A percentile compares a stretch with the other conserved stretches of the same genome.
Evolutionary conservation across 2,888 invertebrate species (phyloP).

Genomic region (Epicampocera succincta): DNA sequence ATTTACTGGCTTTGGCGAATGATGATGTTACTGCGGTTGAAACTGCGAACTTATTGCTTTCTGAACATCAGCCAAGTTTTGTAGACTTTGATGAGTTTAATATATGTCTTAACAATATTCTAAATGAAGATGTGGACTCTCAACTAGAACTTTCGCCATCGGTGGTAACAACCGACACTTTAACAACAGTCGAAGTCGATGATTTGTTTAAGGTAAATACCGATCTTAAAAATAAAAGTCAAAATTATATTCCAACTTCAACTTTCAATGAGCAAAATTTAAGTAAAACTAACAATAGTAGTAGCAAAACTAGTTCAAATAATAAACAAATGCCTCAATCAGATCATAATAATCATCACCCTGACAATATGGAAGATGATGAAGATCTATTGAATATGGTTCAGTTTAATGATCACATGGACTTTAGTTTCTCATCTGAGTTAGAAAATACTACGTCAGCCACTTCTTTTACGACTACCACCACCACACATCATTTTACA

Average conservation of each 20-base stretch:
- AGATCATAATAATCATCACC: constrained; percentile 7
- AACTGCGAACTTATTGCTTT: constrained; percentile 74
- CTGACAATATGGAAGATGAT: constrained; percentile 25
- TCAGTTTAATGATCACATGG: constrained; percentile 74
- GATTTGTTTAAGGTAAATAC: constrained; percentile 66
- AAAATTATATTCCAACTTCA: constrained; percentile 49
- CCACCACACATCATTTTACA: constrained; percentile 8
- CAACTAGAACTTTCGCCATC: constrained; percentile 62
- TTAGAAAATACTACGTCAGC: constrained; percentile 35
- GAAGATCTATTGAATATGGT: constrained; percentile 75
- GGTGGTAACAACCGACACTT: constrained; percentile 54
- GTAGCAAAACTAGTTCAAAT: constrained; percentile 38
- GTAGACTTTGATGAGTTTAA: constrained; percentile 79
- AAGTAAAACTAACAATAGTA: constrained; percentile 63
- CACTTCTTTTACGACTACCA: constrained; percentile 16
- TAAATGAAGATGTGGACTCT: constrained; percentile 75
- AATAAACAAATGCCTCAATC: constrained; percentile 44
- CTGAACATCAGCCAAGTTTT: constrained; percentile 76
- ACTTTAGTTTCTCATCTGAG: constrained; percentile 68
- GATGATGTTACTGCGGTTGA: constrained; percentile 71
- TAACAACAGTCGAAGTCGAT: constrained; percentile 52
- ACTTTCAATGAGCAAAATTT: constrained; percentile 51
- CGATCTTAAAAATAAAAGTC: constrained; percentile 35
- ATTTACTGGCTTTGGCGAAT: constrained; percentile 69
- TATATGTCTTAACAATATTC: constrained; percentile 77